Conservation (phyloP, 2,888 invertebrate genomes). For the Scelioninae gen. 2 region DNA sequence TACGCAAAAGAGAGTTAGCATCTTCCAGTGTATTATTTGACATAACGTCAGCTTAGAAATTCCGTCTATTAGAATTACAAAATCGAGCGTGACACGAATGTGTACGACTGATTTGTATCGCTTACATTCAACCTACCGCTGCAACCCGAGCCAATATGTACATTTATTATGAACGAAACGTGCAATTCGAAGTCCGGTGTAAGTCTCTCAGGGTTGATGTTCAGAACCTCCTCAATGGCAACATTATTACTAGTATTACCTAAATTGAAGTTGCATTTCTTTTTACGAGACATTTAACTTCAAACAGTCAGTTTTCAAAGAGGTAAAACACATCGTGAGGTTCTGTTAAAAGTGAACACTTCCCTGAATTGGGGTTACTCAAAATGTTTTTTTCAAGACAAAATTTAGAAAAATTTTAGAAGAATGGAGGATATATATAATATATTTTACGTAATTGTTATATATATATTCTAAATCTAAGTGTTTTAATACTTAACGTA, state of each 20-base stretch:
- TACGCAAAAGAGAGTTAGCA: constrained; percentile 59
- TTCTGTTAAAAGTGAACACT: no score
- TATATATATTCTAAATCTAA: no score
- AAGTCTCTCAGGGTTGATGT: constrained; percentile 20
- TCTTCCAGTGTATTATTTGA: constrained; percentile 54
- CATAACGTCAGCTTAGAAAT: constrained; percentile 68
- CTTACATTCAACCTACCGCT: constrained; percentile 35
- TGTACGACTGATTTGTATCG: constrained; percentile 50
- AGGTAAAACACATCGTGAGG: no score
- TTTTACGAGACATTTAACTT: no score
- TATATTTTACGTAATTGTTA: no score
- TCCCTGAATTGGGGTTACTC: no score
- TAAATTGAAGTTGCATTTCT: constrained; percentile 10
- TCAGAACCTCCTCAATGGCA: not conserved
- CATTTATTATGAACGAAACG: constrained; percentile 39
- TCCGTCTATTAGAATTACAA: constrained; percentile 69
- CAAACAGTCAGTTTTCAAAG: no score
- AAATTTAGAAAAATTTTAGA: no score
- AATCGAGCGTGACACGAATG: constrained; percentile 68
- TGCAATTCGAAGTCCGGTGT: constrained; percentile 16
- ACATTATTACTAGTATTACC: not conserved
- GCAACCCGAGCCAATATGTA: constrained; percentile 39
- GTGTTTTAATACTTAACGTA: no score
- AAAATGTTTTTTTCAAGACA: no score
- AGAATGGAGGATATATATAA: no score